Evolutionary conservation across 2,797 vertebrate species (phyloP), one percentile per base, ranked within the genome.

Genomic region (Coregonus ussuriensis): DNA sequence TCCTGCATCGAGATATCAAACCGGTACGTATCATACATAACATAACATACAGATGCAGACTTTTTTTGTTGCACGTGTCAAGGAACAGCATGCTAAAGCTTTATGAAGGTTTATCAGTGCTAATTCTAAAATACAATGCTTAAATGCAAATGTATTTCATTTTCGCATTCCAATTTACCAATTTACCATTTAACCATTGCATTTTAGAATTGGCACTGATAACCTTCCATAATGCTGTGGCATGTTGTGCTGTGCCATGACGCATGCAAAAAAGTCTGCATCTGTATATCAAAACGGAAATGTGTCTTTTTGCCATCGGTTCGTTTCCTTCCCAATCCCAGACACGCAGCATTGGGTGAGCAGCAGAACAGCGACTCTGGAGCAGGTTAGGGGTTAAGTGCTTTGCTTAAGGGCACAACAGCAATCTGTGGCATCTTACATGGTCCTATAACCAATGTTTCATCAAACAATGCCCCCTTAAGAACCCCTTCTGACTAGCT

Each of bases 1-100:
- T 99, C 87, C 92, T 99, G 84, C 98, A 99, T 86, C 94, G 98
- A 0, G 98, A 99, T 91, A 98, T 99, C 91, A 99, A 99, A 91
- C 98, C 98, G 89, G 98, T 99, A 95, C 29, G 52, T 56, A 16
- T 25, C 15, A 56, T 4, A n/a, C 54, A 56, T 56, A n/a, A 56
- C 54, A 5, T 54, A 5, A 56, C 31, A 63, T 25, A 25, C 59
- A 63, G 21, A 5, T 25, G 59, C 59, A 63, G 59, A 63, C 59
- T n/a, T 47, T 9, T 29, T 63, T 25, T 25, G 9, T 63, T 25
- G 59, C 59, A 25, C 11, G 21, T 25, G 6, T 3, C 9, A 11
- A 1, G 7, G 4, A 21, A 25, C 25, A 29, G n/a, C 56, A 56
- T 59, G n/a, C 6, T 7, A 47, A 9, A 47, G 56, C 18, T 6